phyloP scores from a whole-genome alignment of 2,888 invertebrate genomes.

The Hypselothyrea guttata region DNA sequence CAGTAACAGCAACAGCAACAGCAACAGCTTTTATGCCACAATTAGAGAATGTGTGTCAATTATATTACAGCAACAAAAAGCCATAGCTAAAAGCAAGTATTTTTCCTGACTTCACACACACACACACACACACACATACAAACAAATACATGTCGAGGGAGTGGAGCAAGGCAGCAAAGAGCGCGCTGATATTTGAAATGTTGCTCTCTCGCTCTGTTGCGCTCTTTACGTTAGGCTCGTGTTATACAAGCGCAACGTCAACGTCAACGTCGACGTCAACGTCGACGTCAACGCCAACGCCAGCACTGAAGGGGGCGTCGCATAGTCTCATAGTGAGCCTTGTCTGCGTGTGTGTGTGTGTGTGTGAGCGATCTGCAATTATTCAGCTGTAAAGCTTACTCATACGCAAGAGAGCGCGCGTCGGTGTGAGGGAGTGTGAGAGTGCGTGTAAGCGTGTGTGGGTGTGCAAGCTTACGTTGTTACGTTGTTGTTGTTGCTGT shows the following conservation, averaged over 20 bases:
- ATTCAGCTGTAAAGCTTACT: slow-evolving; percentile 44
- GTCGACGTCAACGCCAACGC: too few relatives aligned
- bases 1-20: too few relatives aligned
- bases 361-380: slow-evolving; percentile 61
- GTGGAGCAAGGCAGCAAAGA: slow-evolving; percentile 28
- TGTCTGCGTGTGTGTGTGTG: slow-evolving; percentile 14
- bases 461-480: slow-evolving; percentile 44
- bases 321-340: slow-evolving; percentile 55
- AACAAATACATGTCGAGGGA: slow-evolving; percentile 36
- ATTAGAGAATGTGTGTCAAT: slow-evolving; percentile 74
- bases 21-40: slow-evolving; percentile 50
- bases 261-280: too few relatives aligned
- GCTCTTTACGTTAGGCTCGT: neutral
- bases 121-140: slow-evolving; percentile 14
- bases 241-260: slow-evolving; percentile 48
- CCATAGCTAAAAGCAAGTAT: slow-evolving; percentile 47
- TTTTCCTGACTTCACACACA: slow-evolving; percentile 59
- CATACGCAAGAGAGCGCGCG: too few relatives aligned
- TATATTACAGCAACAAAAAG: slow-evolving; percentile 52
- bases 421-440: slow-evolving; percentile 19
- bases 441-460: slow-evolving; percentile 26
- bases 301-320: slow-evolving; percentile 69
- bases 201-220: slow-evolving; percentile 49
- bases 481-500: slow-evolving; percentile 58
- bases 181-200: slow-evolving; percentile 51